Base-by-base conservation (phyloP, 1,140 invertebrate species). In the Eulimnadia texana region DNA sequence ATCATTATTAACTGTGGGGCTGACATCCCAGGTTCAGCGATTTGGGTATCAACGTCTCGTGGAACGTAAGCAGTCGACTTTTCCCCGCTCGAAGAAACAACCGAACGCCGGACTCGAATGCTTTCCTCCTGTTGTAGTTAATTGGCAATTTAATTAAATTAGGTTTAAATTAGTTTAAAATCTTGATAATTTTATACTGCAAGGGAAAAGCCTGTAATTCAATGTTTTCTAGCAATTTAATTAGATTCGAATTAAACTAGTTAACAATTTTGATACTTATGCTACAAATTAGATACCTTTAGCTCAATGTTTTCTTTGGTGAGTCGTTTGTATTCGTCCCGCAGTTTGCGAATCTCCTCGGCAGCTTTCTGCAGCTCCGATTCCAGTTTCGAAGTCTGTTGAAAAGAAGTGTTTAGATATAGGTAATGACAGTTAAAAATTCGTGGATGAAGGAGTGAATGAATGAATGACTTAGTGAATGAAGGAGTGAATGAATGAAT, bases 261-360 rank as follows among this genome's bases (percentile, higher is more conserved):
- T n/a, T n/a, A n/a, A n/a, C n/a, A n/a, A n/a, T n/a, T n/a, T n/a
- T n/a, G n/a, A n/a, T n/a, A n/a, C n/a, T n/a, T n/a, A n/a, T n/a
- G n/a, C n/a, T n/a, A n/a, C n/a, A n/a, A n/a, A n/a, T 42, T 16
- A 42, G 6, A 9, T 42, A 42, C 33, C 60, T 58, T 90, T 68
- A 91, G 78, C 71, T 80, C 78, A 65, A 88, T 71, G 77, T 86
- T 88, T 74, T 91, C 88, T 73, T 86, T 82, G 75, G 83, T 80
- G 69, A 90, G 76, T 73, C 78, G 79, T 71, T 79, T 84, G 69
- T 86, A 82, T 67, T 84, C 80, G 71, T 86, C 84, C 70, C 83
- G 79, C 66, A 91, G 76, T 72, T 79, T 77, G 72, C 80, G 83
- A 47, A 88, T 79, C 75, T 90, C 86, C 65, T 79, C 78, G 61